These are phyloP conservation scores for Eptatretus burgeri DNA, from an alignment of 2,113 vertebrate species.

Conservation along the genomic window DNA sequence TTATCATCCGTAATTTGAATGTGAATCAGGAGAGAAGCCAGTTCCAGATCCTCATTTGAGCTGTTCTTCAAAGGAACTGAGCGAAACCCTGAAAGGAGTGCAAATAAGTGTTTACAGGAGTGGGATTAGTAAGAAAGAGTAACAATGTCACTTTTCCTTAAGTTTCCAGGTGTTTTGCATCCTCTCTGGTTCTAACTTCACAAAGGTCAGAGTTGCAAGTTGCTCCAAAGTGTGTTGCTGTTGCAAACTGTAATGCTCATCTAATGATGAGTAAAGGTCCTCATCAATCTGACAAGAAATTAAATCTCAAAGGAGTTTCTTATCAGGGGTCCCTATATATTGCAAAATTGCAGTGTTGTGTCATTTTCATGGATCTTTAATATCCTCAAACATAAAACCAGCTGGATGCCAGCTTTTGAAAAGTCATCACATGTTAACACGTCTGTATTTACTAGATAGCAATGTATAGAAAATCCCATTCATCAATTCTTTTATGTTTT, in stretches of 20 bases:
- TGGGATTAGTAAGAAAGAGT: not conserved
- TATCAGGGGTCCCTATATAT: too few relatives aligned
- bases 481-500: too few relatives aligned
- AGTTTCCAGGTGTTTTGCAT: not conserved
- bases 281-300: too few relatives aligned
- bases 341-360: too few relatives aligned
- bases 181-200: not conserved
- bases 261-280: not conserved
- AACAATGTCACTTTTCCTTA: constrained; percentile 1
- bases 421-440: too few relatives aligned
- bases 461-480: too few relatives aligned
- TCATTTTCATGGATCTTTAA: too few relatives aligned
- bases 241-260: not conserved
- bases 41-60: constrained; percentile 48
- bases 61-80: constrained; percentile 68
- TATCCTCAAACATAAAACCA: too few relatives aligned
- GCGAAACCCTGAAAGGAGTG: constrained; percentile 31
- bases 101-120: not conserved
- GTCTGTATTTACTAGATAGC: too few relatives aligned
- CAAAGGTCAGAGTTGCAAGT: not conserved
- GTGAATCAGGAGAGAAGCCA: constrained; percentile 56
- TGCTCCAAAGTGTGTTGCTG: not conserved
- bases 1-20: constrained; percentile 37
- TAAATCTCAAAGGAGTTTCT: too few relatives aligned
- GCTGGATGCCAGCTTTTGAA: too few relatives aligned